Conservation (phyloP, 2,888 invertebrate species). For the Acronicta alni region DNA sequence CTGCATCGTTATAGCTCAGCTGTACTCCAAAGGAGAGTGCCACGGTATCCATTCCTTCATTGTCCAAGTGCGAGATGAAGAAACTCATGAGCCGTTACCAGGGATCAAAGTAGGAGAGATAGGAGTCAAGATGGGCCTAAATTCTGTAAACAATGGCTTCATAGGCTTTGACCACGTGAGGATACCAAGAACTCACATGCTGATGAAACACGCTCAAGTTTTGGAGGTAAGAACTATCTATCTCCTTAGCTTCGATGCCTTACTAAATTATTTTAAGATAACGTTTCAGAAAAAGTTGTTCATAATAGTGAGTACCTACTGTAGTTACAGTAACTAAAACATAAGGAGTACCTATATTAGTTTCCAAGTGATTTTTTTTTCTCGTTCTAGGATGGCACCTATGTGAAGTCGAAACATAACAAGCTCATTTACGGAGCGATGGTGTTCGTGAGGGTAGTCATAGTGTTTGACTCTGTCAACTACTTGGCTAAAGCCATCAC, state of each 20-base stretch:
- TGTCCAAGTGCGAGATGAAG: conserved; percentile 96
- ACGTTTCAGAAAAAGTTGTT: no score
- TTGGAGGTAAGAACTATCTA: conserved; percentile 85
- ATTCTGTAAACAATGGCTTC: conserved; percentile 97
- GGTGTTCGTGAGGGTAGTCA: conserved; percentile 96
- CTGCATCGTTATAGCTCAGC: conserved; percentile 96
- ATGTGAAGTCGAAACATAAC: conserved; percentile 93
- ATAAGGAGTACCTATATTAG: no score
- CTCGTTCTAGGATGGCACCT: conserved; percentile 93
- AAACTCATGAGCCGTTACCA: conserved; percentile 95
- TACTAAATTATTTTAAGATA: no score
- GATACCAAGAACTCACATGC: conserved; percentile 95
- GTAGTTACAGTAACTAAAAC: no score
- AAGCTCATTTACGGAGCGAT: conserved; percentile 97
- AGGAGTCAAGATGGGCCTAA: conserved; percentile 97
- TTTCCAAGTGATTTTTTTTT: no score
- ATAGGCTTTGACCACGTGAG: conserved; percentile 95
- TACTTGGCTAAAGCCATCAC: conserved; percentile 94
- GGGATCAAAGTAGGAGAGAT: conserved; percentile 98
- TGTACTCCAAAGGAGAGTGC: conserved; percentile 94
- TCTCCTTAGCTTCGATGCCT: no score
- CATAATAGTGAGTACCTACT: no score
- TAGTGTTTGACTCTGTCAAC: conserved; percentile 93
- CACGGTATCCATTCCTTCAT: conserved; percentile 97
- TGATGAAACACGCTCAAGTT: conserved; percentile 98